These are phyloP conservation scores for Arbacia lixula DNA, from an alignment of 53 echinoderm and acorn worm genomes.

Conservation along the genomic window DNA sequence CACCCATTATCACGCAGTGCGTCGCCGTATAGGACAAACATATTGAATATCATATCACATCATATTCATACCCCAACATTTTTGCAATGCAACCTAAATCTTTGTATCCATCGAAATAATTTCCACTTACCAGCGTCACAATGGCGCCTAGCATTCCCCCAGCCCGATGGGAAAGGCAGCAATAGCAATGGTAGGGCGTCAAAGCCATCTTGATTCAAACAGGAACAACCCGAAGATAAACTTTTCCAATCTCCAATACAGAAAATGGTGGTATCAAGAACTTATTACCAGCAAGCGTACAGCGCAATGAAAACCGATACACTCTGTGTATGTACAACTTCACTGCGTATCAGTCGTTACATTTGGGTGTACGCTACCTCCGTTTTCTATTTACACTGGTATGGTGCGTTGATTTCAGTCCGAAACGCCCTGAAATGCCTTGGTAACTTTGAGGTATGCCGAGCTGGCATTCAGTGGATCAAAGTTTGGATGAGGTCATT, in stretches of 20 bases:
- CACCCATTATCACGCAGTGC: no score
- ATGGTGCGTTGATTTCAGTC: not conserved
- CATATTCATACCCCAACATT: no score
- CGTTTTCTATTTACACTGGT: not conserved
- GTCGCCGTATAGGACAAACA: no score
- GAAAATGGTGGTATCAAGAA: not conserved
- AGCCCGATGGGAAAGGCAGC: conserved; percentile 73
- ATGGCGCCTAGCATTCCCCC: conserved; percentile 75
- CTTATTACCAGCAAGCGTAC: not conserved
- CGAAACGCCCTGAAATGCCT: conserved; percentile 20
- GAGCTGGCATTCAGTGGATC: conserved; percentile 31
- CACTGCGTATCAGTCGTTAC: conserved; percentile 7
- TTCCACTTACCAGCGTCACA: conserved; percentile 80
- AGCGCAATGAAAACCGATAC: no score
- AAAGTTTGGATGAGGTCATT: conserved; percentile 50
- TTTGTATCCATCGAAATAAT: not conserved
- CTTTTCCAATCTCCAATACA: not conserved
- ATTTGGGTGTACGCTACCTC: conserved; percentile 14
- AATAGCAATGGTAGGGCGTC: conserved; percentile 75
- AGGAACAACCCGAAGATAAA: not conserved
- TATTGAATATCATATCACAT: no score
- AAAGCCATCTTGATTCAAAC: conserved; percentile 58
- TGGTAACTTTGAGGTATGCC: conserved; percentile 31
- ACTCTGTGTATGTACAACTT: no score
- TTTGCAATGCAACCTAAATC: not conserved